Evolutionary conservation across 2,888 invertebrate species (phyloP).

Genomic region (Epiblema foenella): DNA sequence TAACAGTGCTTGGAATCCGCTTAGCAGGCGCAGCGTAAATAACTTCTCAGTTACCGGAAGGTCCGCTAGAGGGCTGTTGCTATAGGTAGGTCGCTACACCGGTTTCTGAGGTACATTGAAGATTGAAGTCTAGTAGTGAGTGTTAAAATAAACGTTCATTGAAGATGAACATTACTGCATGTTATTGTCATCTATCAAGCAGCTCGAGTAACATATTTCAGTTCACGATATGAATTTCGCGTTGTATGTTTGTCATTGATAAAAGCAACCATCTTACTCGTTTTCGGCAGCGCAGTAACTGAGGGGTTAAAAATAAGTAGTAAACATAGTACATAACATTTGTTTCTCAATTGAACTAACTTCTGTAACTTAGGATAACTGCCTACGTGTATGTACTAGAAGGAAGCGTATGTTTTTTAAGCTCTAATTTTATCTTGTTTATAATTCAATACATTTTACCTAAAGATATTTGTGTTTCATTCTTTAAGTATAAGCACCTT

Average conservation of each 20-base stretch:
- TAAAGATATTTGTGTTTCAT: slow-evolving; percentile 62
- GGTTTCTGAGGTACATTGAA: too few relatives aligned
- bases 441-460: slow-evolving; percentile 74
- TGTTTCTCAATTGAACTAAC: slow-evolving; percentile 34
- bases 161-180: too few relatives aligned
- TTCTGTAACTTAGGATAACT: slow-evolving; percentile 28
- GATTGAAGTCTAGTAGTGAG: too few relatives aligned
- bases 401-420: slow-evolving; percentile 62
- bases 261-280: slow-evolving; percentile 4
- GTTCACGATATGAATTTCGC: background rate
- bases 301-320: slow-evolving; percentile 38
- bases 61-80: too few relatives aligned
- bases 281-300: slow-evolving; percentile 15
- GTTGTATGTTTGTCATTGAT: background rate
- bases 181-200: background rate
- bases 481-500: slow-evolving; percentile 40
- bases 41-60: too few relatives aligned
- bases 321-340: slow-evolving; percentile 29
- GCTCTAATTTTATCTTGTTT: slow-evolving; percentile 69
- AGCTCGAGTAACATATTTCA: background rate
- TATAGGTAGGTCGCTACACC: too few relatives aligned
- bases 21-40: too few relatives aligned
- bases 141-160: too few relatives aligned
- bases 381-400: slow-evolving; percentile 34
- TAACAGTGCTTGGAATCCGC: too few relatives aligned